Evolutionary conservation across 2,797 vertebrate genomes (phyloP).

Genomic region (Forpus xanthops): DNA sequence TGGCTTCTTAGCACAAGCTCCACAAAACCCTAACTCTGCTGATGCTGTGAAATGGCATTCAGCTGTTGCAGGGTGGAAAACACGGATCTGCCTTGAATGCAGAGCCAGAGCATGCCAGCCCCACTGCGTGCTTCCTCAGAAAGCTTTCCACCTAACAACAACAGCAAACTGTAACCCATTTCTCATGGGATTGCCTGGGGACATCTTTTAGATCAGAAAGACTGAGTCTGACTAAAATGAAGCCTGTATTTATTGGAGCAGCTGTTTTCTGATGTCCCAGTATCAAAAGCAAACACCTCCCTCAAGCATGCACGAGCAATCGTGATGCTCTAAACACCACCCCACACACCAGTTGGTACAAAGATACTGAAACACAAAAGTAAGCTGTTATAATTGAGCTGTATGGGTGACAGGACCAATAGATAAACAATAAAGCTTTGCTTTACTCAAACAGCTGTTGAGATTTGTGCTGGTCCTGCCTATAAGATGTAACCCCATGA

Average conservation of each 20-base stretch:
- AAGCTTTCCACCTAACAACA: neutral
- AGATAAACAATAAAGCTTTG: neutral
- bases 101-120: neutral
- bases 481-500: neutral
- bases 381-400: neutral
- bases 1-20: neutral
- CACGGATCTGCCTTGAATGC: neutral
- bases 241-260: neutral
- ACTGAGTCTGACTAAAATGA: neutral
- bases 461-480: neutral
- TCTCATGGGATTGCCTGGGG: neutral
- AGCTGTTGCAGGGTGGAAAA: neutral
- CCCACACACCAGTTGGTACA: no score
- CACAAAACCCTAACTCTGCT: neutral
- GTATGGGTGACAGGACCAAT: neutral
- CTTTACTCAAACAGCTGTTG: neutral
- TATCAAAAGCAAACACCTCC: neutral
- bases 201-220: neutral
- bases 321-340: neutral
- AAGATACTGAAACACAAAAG: neutral
- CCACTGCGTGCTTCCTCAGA: neutral
- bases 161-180: neutral
- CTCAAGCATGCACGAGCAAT: accelerated
- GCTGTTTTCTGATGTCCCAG: neutral
- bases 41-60: neutral